Conservation (phyloP, 2,797 vertebrate species). For the Eurystomus glaucurus region DNA sequence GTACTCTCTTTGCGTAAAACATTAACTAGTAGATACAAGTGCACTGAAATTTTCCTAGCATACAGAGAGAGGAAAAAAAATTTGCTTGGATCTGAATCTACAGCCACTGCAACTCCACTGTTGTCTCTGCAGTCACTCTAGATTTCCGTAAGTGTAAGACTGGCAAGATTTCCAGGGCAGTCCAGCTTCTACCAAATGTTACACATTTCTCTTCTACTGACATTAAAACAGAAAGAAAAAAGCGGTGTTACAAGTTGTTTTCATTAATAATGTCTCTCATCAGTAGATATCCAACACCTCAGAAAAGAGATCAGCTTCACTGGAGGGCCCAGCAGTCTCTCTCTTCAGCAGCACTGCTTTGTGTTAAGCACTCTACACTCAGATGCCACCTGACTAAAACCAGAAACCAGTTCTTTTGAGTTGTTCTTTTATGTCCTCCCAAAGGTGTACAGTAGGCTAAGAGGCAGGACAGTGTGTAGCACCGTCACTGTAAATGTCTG, state of each 20-base stretch:
- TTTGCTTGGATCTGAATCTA: neutral
- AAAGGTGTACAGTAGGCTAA: neutral
- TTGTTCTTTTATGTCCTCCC: neutral
- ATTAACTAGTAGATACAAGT: slow-evolving; percentile 51
- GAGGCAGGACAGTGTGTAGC: neutral
- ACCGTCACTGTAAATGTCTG: neutral
- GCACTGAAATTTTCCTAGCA: neutral
- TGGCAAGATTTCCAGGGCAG: neutral
- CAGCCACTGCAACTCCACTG: neutral
- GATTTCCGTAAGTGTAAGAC: neutral
- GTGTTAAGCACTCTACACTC: neutral
- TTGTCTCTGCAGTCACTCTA: neutral
- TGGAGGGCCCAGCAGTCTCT: neutral
- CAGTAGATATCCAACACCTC: neutral
- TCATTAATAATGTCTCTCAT: neutral
- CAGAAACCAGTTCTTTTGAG: neutral
- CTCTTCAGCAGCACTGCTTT: neutral
- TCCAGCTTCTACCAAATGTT: neutral
- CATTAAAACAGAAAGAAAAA: neutral
- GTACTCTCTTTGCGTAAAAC: slow-evolving; percentile 44
- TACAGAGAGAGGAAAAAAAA: neutral
- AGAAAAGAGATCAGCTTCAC: neutral
- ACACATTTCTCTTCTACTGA: neutral
- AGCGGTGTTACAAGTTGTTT: neutral
- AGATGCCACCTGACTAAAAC: neutral